Percentiles rank a stretch among this genome's conserved stretches.
These are phyloP conservation scores for Callorhinus ursinus DNA, from an alignment of 2,113 vertebrate species.

Conservation along the genomic window DNA sequence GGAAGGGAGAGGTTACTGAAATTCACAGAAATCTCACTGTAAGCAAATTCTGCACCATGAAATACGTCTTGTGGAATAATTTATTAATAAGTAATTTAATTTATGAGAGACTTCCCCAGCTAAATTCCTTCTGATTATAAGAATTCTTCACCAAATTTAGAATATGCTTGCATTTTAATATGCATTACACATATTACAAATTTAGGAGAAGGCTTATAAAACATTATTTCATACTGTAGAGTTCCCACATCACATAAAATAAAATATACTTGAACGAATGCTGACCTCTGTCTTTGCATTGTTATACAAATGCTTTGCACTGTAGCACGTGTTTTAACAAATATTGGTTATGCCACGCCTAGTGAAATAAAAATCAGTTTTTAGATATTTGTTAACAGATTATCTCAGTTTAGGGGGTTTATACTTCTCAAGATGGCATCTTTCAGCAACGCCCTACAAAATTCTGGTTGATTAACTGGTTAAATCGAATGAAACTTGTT, in stretches of 20 bases:
- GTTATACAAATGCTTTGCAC: neutral
- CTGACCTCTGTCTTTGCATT: neutral
- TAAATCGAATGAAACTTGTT: neutral
- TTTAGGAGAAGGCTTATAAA: neutral
- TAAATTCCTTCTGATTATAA: neutral
- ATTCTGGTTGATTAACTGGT: neutral
- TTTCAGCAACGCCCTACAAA: neutral
- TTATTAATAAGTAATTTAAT: neutral
- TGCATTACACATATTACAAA: neutral
- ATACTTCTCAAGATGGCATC: neutral
- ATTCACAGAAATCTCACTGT: neutral
- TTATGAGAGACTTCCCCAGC: neutral
- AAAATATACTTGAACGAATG: neutral
- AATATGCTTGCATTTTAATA: neutral
- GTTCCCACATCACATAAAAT: neutral
- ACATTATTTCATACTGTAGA: neutral
- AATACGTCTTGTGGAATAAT: neutral
- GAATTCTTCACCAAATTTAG: slow-evolving; percentile 6
- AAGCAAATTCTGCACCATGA: neutral
- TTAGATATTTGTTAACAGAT: neutral
- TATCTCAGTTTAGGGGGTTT: neutral
- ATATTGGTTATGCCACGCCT: neutral
- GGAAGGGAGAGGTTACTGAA: neutral
- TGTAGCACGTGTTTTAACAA: neutral
- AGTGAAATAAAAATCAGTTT: neutral